Percentiles rank a stretch among this genome's conserved stretches.
Evolutionary conservation across 2,797 vertebrate species (phyloP).

Genomic region (Pseudochirops corinnae): DNA sequence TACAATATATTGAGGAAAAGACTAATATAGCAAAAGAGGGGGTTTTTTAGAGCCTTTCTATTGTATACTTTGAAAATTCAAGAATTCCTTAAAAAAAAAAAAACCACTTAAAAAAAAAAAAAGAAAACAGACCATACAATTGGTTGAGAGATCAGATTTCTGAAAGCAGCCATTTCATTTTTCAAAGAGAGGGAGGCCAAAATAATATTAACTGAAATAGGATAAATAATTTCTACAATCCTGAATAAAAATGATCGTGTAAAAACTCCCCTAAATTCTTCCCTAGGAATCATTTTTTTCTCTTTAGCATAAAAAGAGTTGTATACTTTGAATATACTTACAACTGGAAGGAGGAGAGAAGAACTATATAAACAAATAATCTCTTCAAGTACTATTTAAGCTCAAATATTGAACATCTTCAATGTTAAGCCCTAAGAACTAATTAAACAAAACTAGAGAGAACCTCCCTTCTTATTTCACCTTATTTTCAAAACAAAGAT

Average conservation of each 20-base stretch:
- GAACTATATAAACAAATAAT: background rate
- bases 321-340: background rate
- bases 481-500: background rate
- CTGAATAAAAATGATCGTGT: background rate
- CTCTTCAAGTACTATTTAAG: background rate
- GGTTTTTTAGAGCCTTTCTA: background rate
- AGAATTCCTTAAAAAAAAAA: background rate
- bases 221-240: background rate
- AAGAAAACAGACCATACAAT: background rate
- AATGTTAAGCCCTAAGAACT: background rate
- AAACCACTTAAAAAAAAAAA: background rate
- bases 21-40: background rate
- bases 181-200: background rate
- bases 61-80: background rate
- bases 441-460: background rate
- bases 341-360: background rate
- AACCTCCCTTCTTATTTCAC: background rate
- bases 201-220: background rate
- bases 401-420: background rate
- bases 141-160: background rate
- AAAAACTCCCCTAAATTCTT: background rate
- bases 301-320: background rate
- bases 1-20: background rate
- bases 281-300: background rate
- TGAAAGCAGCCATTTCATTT: background rate